These are phyloP conservation scores for Trichacis sp. DNA, from an alignment of 2,888 invertebrate species.

Conservation along the genomic window DNA sequence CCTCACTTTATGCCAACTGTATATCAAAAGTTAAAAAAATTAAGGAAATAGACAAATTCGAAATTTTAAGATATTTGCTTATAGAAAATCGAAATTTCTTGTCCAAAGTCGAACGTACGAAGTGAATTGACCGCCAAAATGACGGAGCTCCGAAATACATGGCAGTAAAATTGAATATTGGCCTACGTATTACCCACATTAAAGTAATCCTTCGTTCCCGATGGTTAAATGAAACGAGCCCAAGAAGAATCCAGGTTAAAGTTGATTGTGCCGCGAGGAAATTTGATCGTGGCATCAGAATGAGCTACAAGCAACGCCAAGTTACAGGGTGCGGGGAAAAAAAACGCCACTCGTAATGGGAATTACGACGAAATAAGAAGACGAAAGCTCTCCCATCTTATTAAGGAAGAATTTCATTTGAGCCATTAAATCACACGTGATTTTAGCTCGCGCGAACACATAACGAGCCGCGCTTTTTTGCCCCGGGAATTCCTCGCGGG, in stretches of 20 bases:
- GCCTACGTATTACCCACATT: background rate
- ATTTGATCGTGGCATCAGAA: constrained; percentile 44
- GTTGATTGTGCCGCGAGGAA: constrained; percentile 5
- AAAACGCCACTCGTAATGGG: constrained; percentile 26
- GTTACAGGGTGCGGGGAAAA: constrained; percentile 28
- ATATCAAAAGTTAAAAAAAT: too few species aligned
- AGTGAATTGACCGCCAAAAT: too few species aligned
- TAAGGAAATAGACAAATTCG: too few species aligned
- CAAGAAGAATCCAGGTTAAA: constrained; percentile 3
- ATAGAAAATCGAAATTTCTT: too few species aligned
- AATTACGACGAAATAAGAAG: constrained; percentile 21
- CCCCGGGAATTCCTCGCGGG: background rate
- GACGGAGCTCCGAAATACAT: too few species aligned
- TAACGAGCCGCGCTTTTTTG: background rate
- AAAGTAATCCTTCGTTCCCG: constrained; percentile 1
- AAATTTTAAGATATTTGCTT: too few species aligned
- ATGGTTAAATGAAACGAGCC: constrained; percentile 1
- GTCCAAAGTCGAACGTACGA: too few species aligned
- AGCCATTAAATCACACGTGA: background rate
- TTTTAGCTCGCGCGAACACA: background rate
- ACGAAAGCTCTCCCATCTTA: constrained; percentile 1
- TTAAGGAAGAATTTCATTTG: background rate
- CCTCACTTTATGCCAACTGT: too few species aligned
- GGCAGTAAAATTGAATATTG: too few species aligned
- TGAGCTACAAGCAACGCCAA: constrained; percentile 40